A percentile compares a stretch with the other conserved stretches of the same genome.
phyloP scores from a whole-genome alignment of 2,888 invertebrate genomes.

The Chalcosyrphus nemorum region DNA sequence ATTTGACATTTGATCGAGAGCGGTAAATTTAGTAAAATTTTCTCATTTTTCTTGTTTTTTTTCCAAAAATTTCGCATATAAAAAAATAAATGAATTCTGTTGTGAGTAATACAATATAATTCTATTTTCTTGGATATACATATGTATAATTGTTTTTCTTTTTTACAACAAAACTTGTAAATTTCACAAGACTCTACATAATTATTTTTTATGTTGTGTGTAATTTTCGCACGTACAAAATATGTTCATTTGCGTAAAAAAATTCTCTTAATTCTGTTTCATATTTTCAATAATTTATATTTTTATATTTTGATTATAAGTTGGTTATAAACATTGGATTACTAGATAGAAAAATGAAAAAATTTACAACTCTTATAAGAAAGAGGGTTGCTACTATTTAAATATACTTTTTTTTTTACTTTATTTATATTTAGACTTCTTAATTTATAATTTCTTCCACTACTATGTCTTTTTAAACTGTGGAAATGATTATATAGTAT shows the following conservation, averaged over 20 bases:
- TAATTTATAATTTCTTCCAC: not conserved
- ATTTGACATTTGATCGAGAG: conserved; percentile 59
- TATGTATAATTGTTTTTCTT: conserved; percentile 52
- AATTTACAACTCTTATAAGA: conserved; percentile 70
- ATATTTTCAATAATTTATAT: conserved; percentile 24
- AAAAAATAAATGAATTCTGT: conserved; percentile 73
- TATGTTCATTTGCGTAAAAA: conserved; percentile 71
- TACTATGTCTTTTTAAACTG: not conserved
- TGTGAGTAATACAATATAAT: conserved; percentile 67
- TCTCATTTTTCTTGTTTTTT: conserved; percentile 29
- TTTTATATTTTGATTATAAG: conserved; percentile 61
- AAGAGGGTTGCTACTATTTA: conserved; percentile 35
- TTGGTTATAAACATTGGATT: conserved; percentile 65
- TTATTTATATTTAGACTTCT: conserved; percentile 39
- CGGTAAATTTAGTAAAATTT: conserved; percentile 56
- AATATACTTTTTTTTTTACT: conserved; percentile 2
- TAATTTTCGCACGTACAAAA: conserved; percentile 69
- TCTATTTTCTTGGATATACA: conserved; percentile 66
- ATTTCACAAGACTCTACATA: conserved; percentile 66
- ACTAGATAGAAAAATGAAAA: conserved; percentile 58
- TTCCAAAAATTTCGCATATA: conserved; percentile 70
- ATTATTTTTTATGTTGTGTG: conserved; percentile 21
- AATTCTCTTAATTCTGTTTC: conserved; percentile 42
- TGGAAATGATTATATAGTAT: not conserved
- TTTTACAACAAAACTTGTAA: conserved; percentile 72